Evolutionary conservation across 2,888 invertebrate genomes (phyloP), one percentile per base, ranked within the genome.

Genomic region (Microctonus brassicae): DNA sequence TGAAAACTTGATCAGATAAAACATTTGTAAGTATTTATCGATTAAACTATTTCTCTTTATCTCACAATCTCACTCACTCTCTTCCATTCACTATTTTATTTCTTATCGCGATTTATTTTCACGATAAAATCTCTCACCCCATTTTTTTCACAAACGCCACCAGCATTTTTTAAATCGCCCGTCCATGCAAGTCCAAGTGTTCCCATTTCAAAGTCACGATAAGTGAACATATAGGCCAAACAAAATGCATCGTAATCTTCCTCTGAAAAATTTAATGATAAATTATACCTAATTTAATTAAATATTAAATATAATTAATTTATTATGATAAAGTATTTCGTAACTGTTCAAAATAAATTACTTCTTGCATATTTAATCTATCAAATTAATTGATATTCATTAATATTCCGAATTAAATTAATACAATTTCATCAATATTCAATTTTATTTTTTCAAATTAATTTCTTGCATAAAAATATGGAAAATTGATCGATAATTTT

Each of bases 161-260:
- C 99, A 29, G 98, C 97, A 86, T 97, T 97, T 87, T 97, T 97
- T 53, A 97, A 90, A 88, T 97, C 97, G 0, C 97, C 97, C 0
- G 99, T 99, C 99, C 99, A 99, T 6, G 99, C 99, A 73, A 99
- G 89, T 9, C 99, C 99, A 75, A 99, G 89, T 5, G 97, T 97
- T 39, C 97, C 97, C 93, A 97, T 97, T 88, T 97, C 97, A 84
- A 97, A 97, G 88, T 97, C 97, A 65, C 97, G 91, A 88, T 98
- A 98, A 20, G 99, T 99, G 88, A 99, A 98, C 94, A 99, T 97
- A 89, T 99, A 99, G 68, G 99, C 98, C 84, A 99, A 90, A 86
- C 99, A 99, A 89, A 98, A 99, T 22, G 97, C 96, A 87, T 98
- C 97, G 88, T 99, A 99, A 88, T 99, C 97, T 86, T 97, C 95